A percentile compares a stretch with the other conserved stretches of the same genome.
These are phyloP conservation scores for Orthosia incerta DNA, from an alignment of 2,888 invertebrate genomes.

Conservation along the genomic window DNA sequence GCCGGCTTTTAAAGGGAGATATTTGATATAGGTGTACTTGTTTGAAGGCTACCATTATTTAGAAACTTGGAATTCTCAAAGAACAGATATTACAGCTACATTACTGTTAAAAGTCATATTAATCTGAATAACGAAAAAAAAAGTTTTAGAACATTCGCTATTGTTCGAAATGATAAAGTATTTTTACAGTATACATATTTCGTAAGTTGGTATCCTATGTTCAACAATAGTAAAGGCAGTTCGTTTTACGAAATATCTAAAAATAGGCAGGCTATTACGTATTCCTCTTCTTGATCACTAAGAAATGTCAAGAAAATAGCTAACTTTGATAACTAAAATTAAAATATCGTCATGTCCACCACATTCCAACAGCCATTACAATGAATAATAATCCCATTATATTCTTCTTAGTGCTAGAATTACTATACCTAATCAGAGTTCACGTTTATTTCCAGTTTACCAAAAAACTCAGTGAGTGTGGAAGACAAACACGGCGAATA, in stretches of 20 bases:
- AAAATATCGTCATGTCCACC: background rate
- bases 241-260: background rate
- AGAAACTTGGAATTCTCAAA: background rate
- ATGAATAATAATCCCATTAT: background rate
- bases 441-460: slow-evolving; percentile 75
- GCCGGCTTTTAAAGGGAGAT: slow-evolving; percentile 31
- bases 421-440: background rate
- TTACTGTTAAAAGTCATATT: background rate
- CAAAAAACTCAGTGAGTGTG: slow-evolving; percentile 67
- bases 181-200: too few species aligned
- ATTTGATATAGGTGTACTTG: slow-evolving; percentile 32
- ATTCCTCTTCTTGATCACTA: background rate
- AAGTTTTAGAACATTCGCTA: too few species aligned
- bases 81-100: background rate
- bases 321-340: background rate
- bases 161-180: background rate
- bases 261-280: background rate
- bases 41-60: slow-evolving; percentile 13
- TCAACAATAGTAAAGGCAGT: too few species aligned
- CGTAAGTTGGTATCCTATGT: too few species aligned
- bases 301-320: background rate
- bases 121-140: background rate
- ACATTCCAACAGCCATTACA: background rate
- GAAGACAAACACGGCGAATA: slow-evolving; percentile 76
- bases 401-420: background rate